Conservation (phyloP, 2,888 invertebrate species). For the Adelphocoris suturalis region DNA sequence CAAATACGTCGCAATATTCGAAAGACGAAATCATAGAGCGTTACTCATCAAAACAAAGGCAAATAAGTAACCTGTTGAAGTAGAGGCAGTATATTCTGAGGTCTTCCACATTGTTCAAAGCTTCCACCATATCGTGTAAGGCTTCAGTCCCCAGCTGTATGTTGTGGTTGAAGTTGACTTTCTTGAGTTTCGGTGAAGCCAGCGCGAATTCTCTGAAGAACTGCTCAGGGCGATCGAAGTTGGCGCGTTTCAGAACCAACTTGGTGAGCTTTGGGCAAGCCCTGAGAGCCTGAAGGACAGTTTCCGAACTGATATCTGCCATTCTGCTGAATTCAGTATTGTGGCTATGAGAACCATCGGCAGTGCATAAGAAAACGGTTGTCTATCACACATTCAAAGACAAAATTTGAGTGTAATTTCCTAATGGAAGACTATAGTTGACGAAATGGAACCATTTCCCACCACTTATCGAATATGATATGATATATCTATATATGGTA, state of each 20-base stretch:
- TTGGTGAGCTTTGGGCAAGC: slow-evolving; percentile 53
- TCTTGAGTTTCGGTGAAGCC: slow-evolving; percentile 22
- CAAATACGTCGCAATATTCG: no score
- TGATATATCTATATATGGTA: no score
- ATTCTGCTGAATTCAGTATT: slow-evolving; percentile 52
- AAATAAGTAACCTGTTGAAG: slow-evolving; percentile 63
- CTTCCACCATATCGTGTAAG: slow-evolving; percentile 61
- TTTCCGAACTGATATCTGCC: slow-evolving; percentile 50
- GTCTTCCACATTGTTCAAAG: slow-evolving; percentile 63
- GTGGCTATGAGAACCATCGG: not conserved
- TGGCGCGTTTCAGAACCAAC: slow-evolving; percentile 67
- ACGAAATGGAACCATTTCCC: no score
- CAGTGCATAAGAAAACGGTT: not conserved
- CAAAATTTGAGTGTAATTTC: no score
- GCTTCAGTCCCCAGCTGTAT: slow-evolving; percentile 68
- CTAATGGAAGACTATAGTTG: no score
- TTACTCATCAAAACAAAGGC: no score
- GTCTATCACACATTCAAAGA: no score
- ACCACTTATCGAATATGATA: no score
- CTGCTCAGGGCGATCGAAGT: slow-evolving; percentile 67
- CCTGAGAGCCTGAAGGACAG: not conserved
- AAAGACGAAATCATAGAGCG: no score
- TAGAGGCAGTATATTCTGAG: slow-evolving; percentile 72
- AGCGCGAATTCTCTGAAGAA: slow-evolving; percentile 67
- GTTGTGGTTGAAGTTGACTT: slow-evolving; percentile 72